Evolutionary conservation across 2,113 vertebrate genomes (phyloP).

Genomic region (Gila orcuttii): DNA sequence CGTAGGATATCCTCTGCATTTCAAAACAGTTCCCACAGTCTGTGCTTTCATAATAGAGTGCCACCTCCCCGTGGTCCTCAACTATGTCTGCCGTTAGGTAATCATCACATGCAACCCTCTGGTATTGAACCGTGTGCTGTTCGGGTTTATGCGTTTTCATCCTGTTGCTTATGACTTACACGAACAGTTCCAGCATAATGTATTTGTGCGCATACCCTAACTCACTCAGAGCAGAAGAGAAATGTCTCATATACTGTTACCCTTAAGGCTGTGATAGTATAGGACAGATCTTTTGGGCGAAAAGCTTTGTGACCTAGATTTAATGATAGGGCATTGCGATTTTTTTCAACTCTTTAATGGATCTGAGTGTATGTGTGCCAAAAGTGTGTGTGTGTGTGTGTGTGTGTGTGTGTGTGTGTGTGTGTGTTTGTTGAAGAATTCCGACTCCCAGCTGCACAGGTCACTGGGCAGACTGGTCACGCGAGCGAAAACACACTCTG

Average conservation of each 20-base stretch:
- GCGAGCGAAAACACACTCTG: conserved; percentile 7
- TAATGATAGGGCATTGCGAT: conserved; percentile 18
- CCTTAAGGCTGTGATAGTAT: not conserved
- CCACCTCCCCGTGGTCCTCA: conserved; percentile 16
- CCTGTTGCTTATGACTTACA: not conserved
- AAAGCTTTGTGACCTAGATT: conserved; percentile 68
- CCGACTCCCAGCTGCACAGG: conserved; percentile 15
- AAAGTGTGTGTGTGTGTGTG: not conserved
- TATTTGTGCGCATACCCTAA: not conserved
- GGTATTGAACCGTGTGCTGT: not conserved
- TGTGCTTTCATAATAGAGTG: conserved; percentile 47
- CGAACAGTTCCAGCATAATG: not conserved
- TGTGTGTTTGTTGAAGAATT: not conserved
- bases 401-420: not conserved
- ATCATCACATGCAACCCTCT: conserved; percentile 24
- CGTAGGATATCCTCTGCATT: conserved; percentile 69
- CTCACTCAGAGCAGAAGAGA: not conserved
- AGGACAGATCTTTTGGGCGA: conserved; percentile 8
- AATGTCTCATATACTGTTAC: not conserved
- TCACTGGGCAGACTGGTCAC: conserved; percentile 39
- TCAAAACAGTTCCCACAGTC: conserved; percentile 71
- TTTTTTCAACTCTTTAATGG: conserved; percentile 37
- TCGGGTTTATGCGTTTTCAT: not conserved
- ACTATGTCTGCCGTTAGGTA: conserved; percentile 18
- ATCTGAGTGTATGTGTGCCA: not conserved